A percentile compares a stretch with the other conserved stretches of the same genome.
phyloP scores from a whole-genome alignment of 1,140 invertebrate species.

The Hylaeus volcanicus region DNA sequence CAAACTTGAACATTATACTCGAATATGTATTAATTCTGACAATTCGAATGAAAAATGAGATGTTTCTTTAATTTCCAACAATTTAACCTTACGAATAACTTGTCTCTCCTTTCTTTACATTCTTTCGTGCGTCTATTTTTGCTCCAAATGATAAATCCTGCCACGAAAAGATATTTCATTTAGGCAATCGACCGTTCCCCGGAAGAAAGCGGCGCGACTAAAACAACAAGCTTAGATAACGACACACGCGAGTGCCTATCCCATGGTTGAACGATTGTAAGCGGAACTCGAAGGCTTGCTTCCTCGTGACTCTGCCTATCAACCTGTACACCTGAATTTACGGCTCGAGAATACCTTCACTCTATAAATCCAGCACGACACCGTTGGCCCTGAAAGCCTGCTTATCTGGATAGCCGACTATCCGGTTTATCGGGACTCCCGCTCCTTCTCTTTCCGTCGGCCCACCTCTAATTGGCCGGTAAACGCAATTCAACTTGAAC shows the following conservation, averaged over 20 bases:
- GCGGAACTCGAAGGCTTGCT: constrained; percentile 42
- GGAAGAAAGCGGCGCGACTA: constrained; percentile 24
- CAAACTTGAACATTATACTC: no score
- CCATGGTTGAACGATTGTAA: constrained; percentile 41
- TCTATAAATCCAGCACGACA: constrained; percentile 47
- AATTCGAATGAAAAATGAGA: no score
- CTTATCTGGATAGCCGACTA: constrained; percentile 51
- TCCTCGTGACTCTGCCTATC: constrained; percentile 45
- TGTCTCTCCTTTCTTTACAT: no score
- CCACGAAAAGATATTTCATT: neutral
- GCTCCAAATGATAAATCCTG: no score
- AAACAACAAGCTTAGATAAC: constrained; percentile 26
- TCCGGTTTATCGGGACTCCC: constrained; percentile 36
- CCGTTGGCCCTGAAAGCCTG: constrained; percentile 27
- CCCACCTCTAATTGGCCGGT: constrained; percentile 36
- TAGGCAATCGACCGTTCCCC: neutral
- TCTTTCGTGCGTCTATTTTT: no score
- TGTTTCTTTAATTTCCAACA: no score
- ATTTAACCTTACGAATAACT: no score
- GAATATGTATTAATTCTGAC: no score
- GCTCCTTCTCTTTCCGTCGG: constrained; percentile 36
- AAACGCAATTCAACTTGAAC: constrained; percentile 27
- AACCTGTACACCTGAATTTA: constrained; percentile 45
- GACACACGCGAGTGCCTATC: constrained; percentile 25
- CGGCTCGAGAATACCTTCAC: constrained; percentile 47